Evolutionary conservation across 2,797 vertebrate species (phyloP), one percentile per base, ranked within the genome.

Genomic region (Chaetodon trifasciatus): DNA sequence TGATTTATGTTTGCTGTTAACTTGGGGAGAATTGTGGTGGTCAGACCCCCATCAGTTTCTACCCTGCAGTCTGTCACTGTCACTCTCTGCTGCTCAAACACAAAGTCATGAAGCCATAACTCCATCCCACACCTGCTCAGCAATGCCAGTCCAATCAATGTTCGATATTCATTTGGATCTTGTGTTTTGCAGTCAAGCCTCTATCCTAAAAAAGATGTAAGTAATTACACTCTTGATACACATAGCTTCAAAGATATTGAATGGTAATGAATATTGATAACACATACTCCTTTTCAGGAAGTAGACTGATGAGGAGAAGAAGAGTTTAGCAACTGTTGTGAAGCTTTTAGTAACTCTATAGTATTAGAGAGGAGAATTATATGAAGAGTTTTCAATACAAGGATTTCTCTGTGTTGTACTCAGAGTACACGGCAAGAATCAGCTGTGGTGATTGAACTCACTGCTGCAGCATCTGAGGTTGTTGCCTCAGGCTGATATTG

Each of bases 41-140:
- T 32, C 28, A 82, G 76, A 81, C 40, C 46, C 16, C 12, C 21
- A 72, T 78, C 57, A 68, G 46, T 76, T 40, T 68, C 21, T 40
- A 35, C 3, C 19, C 15, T 0, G 0, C 40, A 40, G 55, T 39
- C 35, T 60, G 67, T 65, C 61, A 71, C 39, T 57, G 37, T 37
- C 44, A 28, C 46, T 65, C 37, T 73, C 19, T 47, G 37, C 46
- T 57, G 71, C 82, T 35, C 55, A 72, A 77, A 69, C 56, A 56
- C 42, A 72, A 70, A 69, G 70, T 78, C 87, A 88, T 82, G 73
- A 90, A 81, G 66, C 42, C 17, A 67, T 85, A 75, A 85, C 91
- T 88, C 76, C 47, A 63, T 50, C 44, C 19, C 10, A 23, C 8
- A 39, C n/a, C 49, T 37, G 61, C n/a, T 76, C 56, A 47, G 40